These are phyloP conservation scores for Pelecanoides urinatrix DNA, from an alignment of 2,113 vertebrate species.

Conservation along the genomic window DNA sequence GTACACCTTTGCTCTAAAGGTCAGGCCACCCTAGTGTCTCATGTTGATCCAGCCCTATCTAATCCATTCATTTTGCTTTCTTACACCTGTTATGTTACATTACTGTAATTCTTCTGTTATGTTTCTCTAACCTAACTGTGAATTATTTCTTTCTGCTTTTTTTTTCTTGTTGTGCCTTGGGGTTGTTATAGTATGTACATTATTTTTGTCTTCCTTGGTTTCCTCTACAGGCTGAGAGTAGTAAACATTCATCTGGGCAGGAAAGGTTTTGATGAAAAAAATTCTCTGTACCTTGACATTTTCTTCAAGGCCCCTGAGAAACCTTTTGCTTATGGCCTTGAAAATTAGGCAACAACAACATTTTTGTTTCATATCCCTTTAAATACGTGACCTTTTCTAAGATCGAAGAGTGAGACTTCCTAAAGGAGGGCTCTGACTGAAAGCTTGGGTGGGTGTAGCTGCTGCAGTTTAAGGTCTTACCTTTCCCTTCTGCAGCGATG, in stretches of 20 bases:
- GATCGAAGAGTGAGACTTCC: not conserved
- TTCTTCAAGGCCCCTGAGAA: not conserved
- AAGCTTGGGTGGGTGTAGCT: not conserved
- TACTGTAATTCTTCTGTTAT: not conserved
- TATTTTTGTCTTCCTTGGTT: not conserved
- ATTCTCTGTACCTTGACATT: not conserved
- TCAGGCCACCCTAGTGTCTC: not conserved
- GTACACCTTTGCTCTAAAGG: constrained; percentile 28
- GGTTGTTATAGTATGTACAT: not conserved
- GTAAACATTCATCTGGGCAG: not conserved
- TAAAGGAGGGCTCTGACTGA: not conserved
- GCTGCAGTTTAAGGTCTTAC: not conserved
- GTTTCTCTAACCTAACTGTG: not conserved
- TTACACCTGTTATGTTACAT: not conserved
- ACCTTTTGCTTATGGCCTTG: not conserved
- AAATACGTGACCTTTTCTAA: not conserved
- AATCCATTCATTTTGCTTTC: not conserved
- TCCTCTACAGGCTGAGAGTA: not conserved
- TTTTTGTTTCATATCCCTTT: constrained; percentile 11
- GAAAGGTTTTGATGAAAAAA: not conserved
- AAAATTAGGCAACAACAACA: not conserved
- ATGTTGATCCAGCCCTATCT: not conserved
- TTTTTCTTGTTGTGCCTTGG: not conserved
- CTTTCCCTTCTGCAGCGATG: not conserved
- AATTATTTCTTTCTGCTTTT: not conserved